Evolutionary conservation across 2,888 invertebrate species (phyloP), one percentile per base, ranked within the genome.

Genomic region (Venusia cambrica): DNA sequence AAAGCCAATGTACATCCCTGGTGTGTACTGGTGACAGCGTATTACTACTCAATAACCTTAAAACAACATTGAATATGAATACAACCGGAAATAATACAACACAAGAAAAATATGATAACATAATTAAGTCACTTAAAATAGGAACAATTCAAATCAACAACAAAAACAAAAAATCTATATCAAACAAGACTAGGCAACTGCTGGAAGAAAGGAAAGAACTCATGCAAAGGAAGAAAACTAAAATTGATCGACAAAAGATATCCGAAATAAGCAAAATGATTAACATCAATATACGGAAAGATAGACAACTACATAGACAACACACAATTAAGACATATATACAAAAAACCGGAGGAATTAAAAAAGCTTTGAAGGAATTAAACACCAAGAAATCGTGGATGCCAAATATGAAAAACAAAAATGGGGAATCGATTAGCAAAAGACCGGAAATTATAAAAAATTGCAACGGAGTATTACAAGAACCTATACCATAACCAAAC

Each of bases 331-430:
- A n/a, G n/a, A n/a, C n/a, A n/a, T n/a, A n/a, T n/a, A n/a, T n/a
- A n/a, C n/a, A n/a, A 16, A 8, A n/a, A 19, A 19, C 19, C 3
- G 19, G 19, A n/a, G 19, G 19, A 1, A 20, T 5, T 1, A 20
- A 20, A n/a, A 20, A 20, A 5, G 20, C 20, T 10, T n/a, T 20
- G 5, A 20, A 20, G 10, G 20, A 20, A 20, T 5, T 20, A 5
- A 20, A 3, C 20, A 4, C 2, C 1, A 20, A 20, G 4, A 20
- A 20, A 20, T 3, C 2, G 1, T 20, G 20, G 20, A 20, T 20
- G 20, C 20, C 20, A 1, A 20, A 20, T 2, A 10, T 20, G n/a
- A 20, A 3, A 20, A 20, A 9, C 10, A 10, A 20, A 20, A 10
- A 12, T 11, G 21, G n/a, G 5, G 9, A n/a, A 10, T 19, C n/a